phyloP scores from a whole-genome alignment of 2,888 invertebrate genomes.

The Microplitis manilae region DNA sequence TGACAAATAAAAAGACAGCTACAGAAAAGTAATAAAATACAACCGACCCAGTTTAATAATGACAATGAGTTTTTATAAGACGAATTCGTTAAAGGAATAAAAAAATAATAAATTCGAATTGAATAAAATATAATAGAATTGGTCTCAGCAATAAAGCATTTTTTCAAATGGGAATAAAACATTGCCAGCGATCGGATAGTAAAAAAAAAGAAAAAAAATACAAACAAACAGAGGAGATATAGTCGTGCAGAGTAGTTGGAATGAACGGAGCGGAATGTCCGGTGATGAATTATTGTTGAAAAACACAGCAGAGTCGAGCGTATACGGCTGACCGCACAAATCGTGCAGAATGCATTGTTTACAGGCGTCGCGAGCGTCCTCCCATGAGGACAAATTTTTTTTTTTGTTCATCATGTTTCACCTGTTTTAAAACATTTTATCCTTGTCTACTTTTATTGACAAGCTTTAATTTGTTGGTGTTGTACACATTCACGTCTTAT shows the following conservation, averaged over 20 bases:
- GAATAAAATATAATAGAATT: neutral
- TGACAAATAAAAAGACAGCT: too few species aligned
- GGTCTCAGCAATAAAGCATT: conserved; percentile 2
- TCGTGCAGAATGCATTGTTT: conserved; percentile 50
- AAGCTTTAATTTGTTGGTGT: neutral
- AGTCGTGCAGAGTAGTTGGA: conserved; percentile 21
- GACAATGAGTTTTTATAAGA: conserved; percentile 9
- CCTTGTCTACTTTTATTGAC: neutral
- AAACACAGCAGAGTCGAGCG: conserved; percentile 37
- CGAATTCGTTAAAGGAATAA: neutral
- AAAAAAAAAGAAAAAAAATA: neutral
- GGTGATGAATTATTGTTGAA: conserved; percentile 52
- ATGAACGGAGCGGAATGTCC: conserved; percentile 49
- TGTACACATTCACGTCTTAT: too few species aligned
- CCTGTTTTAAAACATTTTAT: neutral
- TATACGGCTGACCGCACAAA: conserved; percentile 41
- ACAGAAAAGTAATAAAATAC: conserved; percentile 38
- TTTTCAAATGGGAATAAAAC: neutral
- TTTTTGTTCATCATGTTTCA: conserved; percentile 18
- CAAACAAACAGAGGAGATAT: neutral
- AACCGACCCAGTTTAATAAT: conserved; percentile 11
- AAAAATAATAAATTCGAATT: too few species aligned
- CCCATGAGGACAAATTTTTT: neutral
- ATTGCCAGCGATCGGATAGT: neutral
- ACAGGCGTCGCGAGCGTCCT: conserved; percentile 36